Conservation (phyloP, 1,140 invertebrate genomes). For the Forficula auricularia region DNA sequence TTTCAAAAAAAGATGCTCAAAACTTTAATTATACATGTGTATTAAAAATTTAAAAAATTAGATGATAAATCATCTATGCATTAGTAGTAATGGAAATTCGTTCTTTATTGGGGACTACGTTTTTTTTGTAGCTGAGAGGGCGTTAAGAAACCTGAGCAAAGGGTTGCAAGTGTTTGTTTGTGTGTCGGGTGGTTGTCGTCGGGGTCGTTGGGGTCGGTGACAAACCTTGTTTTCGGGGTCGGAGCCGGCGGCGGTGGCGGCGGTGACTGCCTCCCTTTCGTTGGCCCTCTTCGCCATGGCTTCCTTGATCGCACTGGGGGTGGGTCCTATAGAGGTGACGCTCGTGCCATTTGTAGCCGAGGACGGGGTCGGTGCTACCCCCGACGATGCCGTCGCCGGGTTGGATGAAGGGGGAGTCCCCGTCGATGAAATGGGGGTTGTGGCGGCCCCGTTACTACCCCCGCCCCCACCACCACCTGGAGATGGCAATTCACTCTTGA, state of each 20-base stretch:
- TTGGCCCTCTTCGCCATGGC: conserved; percentile 18
- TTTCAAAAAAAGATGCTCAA: too few species aligned
- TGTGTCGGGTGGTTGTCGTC: too few species aligned
- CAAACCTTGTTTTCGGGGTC: conserved; percentile 22
- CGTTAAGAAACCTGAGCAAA: too few species aligned
- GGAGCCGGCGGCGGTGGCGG: neutral
- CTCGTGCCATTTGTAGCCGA: conserved; percentile 13
- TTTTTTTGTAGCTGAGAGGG: too few species aligned
- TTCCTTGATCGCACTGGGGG: conserved; percentile 16
- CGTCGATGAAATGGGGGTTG: too few species aligned
- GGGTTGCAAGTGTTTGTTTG: too few species aligned
- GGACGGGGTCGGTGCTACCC: conserved; percentile 30
- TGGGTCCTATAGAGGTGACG: conserved; percentile 12
- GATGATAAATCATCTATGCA: too few species aligned
- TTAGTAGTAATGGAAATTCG: too few species aligned
- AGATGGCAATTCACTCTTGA: conserved; percentile 37
- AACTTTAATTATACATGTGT: too few species aligned
- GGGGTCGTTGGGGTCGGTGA: too few species aligned
- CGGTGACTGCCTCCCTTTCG: conserved; percentile 18
- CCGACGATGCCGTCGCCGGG: conserved; percentile 7
- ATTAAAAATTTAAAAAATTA: too few species aligned
- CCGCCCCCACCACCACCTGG: conserved; percentile 24
- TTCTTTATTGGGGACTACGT: too few species aligned
- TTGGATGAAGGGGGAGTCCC: conserved; percentile 1
- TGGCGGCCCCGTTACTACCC: conserved; percentile 28